Base-by-base conservation (phyloP, 2,888 invertebrate genomes). In the Labia minor region DNA sequence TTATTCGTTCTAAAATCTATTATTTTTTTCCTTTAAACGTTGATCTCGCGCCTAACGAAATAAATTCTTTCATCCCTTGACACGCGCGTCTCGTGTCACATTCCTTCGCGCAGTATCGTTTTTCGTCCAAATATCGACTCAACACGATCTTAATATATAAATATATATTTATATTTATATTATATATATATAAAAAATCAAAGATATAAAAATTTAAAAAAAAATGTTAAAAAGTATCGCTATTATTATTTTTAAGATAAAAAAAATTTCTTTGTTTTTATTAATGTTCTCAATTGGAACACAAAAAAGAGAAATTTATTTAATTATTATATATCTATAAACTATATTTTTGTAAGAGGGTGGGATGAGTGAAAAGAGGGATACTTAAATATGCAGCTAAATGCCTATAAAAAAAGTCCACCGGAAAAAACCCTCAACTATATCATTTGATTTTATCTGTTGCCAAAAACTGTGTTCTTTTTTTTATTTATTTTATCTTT, bases 1-100 rank as follows among this genome's bases (percentile, higher is more conserved):
- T 20, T 20, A 18, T 16, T 49, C 49, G 49, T 16, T 49, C 49
- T 49, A 80, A n/a, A 75, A 74, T 66, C 65, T 64, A 26, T 68
- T 70, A 18, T 67, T 63, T 69, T 65, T 65, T 65, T 67, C 69
- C 68, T 70, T 68, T 72, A 69, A 70, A 68, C 69, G 65, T 71
- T 71, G 70, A 70, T 68, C 69, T 72, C 69, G 72, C 72, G 72
- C 72, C 72, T 72, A 72, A 72, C 70, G 70, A 66, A 67, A 65
- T 68, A 26, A 26, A n/a, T 49, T 11, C 49, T 49, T 63, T 69
- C 16, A 62, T 3, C 49, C 49, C 49, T 49, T 49, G 49, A 49
- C 49, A 49, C 49, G n/a, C 49, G 49, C 61, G 26, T 64, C 49
- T 68, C 65, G 67, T 68, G 64, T 65, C 19, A 65, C 67, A 37